Conservation (phyloP, 2,113 vertebrate species). For the Eulemur macaco region DNA sequence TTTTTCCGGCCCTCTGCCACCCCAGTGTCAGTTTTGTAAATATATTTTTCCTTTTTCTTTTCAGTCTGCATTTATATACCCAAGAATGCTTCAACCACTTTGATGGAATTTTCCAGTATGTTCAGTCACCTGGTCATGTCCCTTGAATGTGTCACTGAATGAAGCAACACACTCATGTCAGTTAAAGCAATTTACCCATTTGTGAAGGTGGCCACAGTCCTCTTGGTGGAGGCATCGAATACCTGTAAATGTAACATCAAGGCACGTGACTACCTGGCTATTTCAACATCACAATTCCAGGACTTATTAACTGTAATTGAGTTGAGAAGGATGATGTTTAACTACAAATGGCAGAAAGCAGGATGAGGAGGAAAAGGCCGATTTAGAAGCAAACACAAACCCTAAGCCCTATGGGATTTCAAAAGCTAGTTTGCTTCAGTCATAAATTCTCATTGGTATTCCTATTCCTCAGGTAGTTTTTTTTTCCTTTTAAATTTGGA, state of each 20-base stretch:
- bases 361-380: no score
- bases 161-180: neutral
- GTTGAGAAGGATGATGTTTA: neutral
- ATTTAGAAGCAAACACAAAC: neutral
- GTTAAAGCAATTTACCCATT: neutral
- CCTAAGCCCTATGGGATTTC: neutral
- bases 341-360: no score
- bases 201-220: neutral
- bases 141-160: neutral
- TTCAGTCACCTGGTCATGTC: no score
- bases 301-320: neutral
- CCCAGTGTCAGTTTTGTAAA: no score
- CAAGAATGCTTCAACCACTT: no score
- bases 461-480: neutral
- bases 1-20: neutral
- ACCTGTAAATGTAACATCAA: fast-evolving
- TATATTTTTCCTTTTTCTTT: neutral
- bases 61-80: fast-evolving
- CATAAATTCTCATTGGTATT: neutral
- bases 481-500: neutral
- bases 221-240: neutral
- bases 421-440: neutral
- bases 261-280: fast-evolving
- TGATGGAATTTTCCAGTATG: neutral
- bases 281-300: neutral